Conservation (phyloP, 2,797 vertebrate species). For the Sebastes iracundus region DNA sequence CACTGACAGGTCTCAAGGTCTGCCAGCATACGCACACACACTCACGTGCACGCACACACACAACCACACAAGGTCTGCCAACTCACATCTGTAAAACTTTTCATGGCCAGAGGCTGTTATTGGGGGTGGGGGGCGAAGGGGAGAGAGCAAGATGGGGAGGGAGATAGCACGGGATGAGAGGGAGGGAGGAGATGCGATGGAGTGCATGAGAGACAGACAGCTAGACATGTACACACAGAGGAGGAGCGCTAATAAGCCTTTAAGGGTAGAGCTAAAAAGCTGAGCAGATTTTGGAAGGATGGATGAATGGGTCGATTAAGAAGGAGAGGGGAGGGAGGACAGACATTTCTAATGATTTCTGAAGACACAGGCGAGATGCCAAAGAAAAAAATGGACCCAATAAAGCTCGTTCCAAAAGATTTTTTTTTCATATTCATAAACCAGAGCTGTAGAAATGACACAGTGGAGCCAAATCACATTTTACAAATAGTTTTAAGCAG, state of each 20-base stretch:
- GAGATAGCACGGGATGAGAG: conserved; percentile 48
- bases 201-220: conserved; percentile 39
- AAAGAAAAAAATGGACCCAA: conserved; percentile 28
- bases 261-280: conserved; percentile 63
- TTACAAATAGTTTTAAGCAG: neutral
- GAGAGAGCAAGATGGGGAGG: conserved; percentile 5
- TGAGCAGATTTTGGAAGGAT: conserved; percentile 43
- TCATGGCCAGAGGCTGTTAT: conserved; percentile 78
- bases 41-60: neutral
- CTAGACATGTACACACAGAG: conserved; percentile 40
- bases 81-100: conserved; percentile 81
- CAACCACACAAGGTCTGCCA: conserved; percentile 74
- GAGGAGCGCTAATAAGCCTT: conserved; percentile 69
- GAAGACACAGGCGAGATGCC: conserved; percentile 12
- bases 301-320: conserved; percentile 53
- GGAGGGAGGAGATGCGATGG: conserved; percentile 30
- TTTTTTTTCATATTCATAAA: neutral
- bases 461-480: neutral
- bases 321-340: neutral
- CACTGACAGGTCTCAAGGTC: conserved; percentile 81
- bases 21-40: conserved; percentile 60
- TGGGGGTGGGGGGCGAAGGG: conserved; percentile 5
- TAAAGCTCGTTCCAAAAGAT: neutral
- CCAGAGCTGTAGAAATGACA: conserved; percentile 6
- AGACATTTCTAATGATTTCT: conserved; percentile 22